These are phyloP conservation scores for Pseudomyrmex gracilis DNA, from an alignment of 1,140 invertebrate genomes.

Conservation along the genomic window DNA sequence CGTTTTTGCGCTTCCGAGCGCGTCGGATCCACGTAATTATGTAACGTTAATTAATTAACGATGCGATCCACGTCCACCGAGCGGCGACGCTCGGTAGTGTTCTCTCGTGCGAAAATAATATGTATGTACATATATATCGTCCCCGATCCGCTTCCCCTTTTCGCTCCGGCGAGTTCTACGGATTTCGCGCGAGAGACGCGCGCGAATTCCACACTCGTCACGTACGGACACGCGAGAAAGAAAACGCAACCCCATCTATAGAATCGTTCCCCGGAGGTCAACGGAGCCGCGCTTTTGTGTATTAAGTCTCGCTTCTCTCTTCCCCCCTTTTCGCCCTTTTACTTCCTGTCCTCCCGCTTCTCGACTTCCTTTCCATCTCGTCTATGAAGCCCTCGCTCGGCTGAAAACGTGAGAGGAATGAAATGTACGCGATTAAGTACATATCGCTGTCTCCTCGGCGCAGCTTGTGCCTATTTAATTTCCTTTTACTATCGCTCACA, in stretches of 20 bases:
- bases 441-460: constrained; percentile 34
- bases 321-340: constrained; percentile 2
- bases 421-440: constrained; percentile 66
- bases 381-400: constrained; percentile 48
- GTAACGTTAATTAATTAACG: constrained; percentile 26
- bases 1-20: neutral
- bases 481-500: neutral
- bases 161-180: neutral
- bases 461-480: neutral
- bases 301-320: constrained; percentile 65
- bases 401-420: constrained; percentile 65
- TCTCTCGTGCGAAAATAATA: no score
- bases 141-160: neutral
- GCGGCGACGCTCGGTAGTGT: no score
- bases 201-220: constrained; percentile 64
- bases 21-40: neutral
- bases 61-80: neutral
- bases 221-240: constrained; percentile 67
- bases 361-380: constrained; percentile 17
- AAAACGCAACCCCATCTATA: constrained; percentile 63
- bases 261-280: constrained; percentile 64
- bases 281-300: constrained; percentile 65
- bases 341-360: neutral
- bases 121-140: no score
- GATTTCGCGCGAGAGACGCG: constrained; percentile 1